phyloP scores from a whole-genome alignment of 2,888 invertebrate species.

The Hemicrepidius hirtus region DNA sequence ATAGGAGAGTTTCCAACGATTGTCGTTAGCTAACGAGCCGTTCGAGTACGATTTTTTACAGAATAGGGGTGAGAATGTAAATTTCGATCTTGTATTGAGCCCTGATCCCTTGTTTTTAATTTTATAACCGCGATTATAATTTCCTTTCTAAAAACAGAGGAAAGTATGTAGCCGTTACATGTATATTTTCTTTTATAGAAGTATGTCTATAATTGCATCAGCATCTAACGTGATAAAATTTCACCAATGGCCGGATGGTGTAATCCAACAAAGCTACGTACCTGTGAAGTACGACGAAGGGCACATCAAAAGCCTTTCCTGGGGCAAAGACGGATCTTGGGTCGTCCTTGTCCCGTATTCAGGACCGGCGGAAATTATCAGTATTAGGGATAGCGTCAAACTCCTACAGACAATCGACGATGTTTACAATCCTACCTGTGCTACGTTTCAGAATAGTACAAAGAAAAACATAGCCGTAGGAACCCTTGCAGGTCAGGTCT shows the following conservation, averaged over 20 bases:
- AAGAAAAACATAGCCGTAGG: conserved; percentile 67
- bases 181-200: no score
- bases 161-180: no score
- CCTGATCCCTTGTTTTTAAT: no score
- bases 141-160: no score
- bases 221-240: conserved; percentile 75
- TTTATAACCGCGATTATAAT: no score
- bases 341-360: conserved; percentile 66
- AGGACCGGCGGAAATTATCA: conserved; percentile 67
- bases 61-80: no score
- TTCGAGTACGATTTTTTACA: no score
- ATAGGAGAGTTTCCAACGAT: no score
- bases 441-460: conserved; percentile 67
- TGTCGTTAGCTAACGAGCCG: no score
- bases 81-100: no score
- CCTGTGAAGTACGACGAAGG: conserved; percentile 62
- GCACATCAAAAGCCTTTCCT: conserved; percentile 67
- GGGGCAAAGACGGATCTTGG: conserved; percentile 70
- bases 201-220: conserved; percentile 70
- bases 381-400: conserved; percentile 65
- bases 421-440: conserved; percentile 67
- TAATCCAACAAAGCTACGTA: conserved; percentile 73
- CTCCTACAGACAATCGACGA: conserved; percentile 65
- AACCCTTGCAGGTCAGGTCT: conserved; percentile 65
- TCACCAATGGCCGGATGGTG: conserved; percentile 75